A percentile compares a stretch with the other conserved stretches of the same genome.
Evolutionary conservation across 2,888 invertebrate species (phyloP).

Genomic region (Hypomecis atomaria): DNA sequence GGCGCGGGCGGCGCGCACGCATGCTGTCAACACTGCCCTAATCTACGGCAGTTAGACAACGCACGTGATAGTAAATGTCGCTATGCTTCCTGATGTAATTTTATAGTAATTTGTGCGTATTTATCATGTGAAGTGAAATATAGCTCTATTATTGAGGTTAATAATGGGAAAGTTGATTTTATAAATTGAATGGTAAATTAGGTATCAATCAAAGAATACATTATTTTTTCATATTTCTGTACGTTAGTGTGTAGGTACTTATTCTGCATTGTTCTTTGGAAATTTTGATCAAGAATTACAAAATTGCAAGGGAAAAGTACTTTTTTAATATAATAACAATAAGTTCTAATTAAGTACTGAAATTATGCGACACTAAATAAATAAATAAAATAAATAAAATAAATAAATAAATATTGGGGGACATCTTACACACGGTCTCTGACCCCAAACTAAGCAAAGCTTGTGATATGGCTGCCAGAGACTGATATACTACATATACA

Average conservation of each 20-base stretch:
- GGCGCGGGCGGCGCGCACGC: slow-evolving; percentile 82
- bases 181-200: slow-evolving; percentile 1
- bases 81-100: slow-evolving; percentile 77
- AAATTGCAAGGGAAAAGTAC: too few relatives aligned
- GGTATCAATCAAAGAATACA: neutral
- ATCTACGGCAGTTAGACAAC: slow-evolving; percentile 83
- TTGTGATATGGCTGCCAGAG: too few relatives aligned
- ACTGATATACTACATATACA: too few relatives aligned
- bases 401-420: too few relatives aligned
- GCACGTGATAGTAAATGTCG: slow-evolving; percentile 82
- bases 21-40: slow-evolving; percentile 82
- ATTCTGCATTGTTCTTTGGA: slow-evolving; percentile 41
- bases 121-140: slow-evolving; percentile 80
- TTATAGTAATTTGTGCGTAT: slow-evolving; percentile 82
- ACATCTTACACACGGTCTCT: too few relatives aligned
- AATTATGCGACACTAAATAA: too few relatives aligned
- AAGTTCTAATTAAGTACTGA: too few relatives aligned
- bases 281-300: too few relatives aligned
- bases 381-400: too few relatives aligned
- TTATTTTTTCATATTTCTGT: neutral
- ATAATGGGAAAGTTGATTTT: slow-evolving; percentile 11
- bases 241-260: too few relatives aligned
- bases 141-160: slow-evolving; percentile 57
- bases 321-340: too few relatives aligned
- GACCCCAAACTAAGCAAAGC: too few relatives aligned